A percentile compares a stretch with the other conserved stretches of the same genome.
Evolutionary conservation across 2,797 vertebrate genomes (phyloP).

Genomic region (Avahi laniger): DNA sequence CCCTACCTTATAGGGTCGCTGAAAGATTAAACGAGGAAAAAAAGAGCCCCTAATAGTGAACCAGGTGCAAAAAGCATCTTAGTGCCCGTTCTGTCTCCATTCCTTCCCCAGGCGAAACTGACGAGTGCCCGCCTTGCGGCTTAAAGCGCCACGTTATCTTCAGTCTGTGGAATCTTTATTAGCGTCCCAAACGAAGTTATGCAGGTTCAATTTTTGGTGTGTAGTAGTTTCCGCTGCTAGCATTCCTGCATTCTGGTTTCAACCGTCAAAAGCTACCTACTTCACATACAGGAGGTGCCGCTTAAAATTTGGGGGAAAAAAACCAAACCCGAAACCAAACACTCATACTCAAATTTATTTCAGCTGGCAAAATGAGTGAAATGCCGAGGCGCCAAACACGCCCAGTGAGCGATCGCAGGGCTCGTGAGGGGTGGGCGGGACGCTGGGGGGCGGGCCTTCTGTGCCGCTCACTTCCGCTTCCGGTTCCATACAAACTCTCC

Average conservation of each 20-base stretch:
- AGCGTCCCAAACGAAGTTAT: no score
- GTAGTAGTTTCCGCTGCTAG: not conserved
- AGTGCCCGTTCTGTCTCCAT: not conserved
- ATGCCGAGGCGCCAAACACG: accelerated
- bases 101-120: not conserved
- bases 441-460: not conserved
- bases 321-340: no score
- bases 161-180: not conserved
- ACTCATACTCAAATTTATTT: accelerated
- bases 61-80: not conserved
- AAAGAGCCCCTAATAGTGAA: not conserved
- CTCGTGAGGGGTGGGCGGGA: not conserved
- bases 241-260: not conserved
- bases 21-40: not conserved
- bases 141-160: not conserved
- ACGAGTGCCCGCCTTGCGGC: accelerated
- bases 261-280: no score
- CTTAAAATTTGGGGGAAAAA: not conserved
- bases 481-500: constrained; percentile 56
- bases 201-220: not conserved
- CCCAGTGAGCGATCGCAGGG: accelerated
- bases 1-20: not conserved
- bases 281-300: accelerated
- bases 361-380: accelerated
- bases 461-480: constrained; percentile 43